Evolutionary conservation across 2,888 invertebrate species (phyloP), one percentile per base, ranked within the genome.

Genomic region (Prenolepis imparis): DNA sequence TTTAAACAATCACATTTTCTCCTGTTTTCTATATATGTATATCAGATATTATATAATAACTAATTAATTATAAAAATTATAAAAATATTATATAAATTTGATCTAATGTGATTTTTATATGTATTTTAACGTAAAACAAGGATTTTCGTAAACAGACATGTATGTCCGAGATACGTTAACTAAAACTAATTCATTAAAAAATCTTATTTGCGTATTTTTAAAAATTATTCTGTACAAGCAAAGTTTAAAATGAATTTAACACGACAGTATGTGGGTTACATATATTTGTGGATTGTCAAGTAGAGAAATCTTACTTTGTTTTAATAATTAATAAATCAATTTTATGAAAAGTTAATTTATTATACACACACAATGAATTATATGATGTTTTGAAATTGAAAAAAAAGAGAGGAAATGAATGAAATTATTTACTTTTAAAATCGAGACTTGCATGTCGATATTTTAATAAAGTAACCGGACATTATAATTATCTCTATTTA

Each of bases 401-500:
- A 8, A 52, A n/a, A n/a, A 52, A 52, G 6, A 18, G 15, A 44
- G 18, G 6, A 0, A 48, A n/a, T 52, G n/a, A 52, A 52, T 52
- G n/a, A 52, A 52, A 52, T 8, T 52, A 8, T n/a, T 52, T 52
- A 52, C 8, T 52, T 48, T n/a, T 52, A 52, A 52, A n/a, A 48
- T 18, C 18, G 6, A n/a, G 18, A 52, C 8, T n/a, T 52, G 8
- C 8, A 52, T n/a, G 52, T n/a, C 8, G 3, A 52, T 52, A 2
- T n/a, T 52, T 6, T n/a, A n/a, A n/a, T n/a, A n/a, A 52, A 48
- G 6, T 0, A 52, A n/a, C 3, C 41, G 4, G 15, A 8, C 18
- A 57, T 57, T 70, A 55, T 55, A 55, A 72, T 24, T 12, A 1
- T 55, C n/a, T 52, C 15, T n/a, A 52, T n/a, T 52, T 72, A 12